Evolutionary conservation across 2,113 vertebrate genomes (phyloP), one percentile per base, ranked within the genome.

Genomic region (Cepphus grylle): DNA sequence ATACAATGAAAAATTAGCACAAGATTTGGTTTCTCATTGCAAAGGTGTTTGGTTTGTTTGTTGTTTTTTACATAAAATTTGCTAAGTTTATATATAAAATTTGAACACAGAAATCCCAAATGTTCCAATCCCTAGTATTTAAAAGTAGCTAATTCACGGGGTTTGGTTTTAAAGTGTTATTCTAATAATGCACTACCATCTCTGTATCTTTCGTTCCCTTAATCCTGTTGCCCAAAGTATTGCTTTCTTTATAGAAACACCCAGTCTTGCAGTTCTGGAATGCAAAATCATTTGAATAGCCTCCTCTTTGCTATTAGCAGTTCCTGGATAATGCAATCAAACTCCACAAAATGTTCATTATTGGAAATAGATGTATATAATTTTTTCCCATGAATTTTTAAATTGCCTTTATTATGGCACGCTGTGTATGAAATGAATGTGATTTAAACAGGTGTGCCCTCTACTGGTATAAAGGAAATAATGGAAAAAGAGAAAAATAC

Each of bases 391-490:
- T 80, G 53, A 89, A 88, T 93, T 88, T 94, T 94, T 58, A 40
- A 87, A 43, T 86, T 66, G 81, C n/a, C 27, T 81, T 72, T 55
- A 29, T 89, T 87, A 62, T 79, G 63, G 27, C 70, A 78, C 4
- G 3, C n/a, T 25, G 76, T 30, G 38, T 47, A 26, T 23, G 73
- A 86, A 83, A 62, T 77, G 86, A 88, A 93, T 81, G 96, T 96
- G 94, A 55, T 97, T 97, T 94, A 96, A 97, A 65, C 94, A 59
- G 80, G 81, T 97, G 80, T 95, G 97, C 97, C 97, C 97, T 97
- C 97, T 97, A 94, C 96, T 97, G 97, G 97, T 74, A 16, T 63
- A 84, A 94, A 84, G 53, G 56, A 72, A 95, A 87, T 53, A 77
- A 88, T 55, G 73, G 81, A 72, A 74, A 73, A 29, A 63, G 53